Evolutionary conservation across 2,888 invertebrate species (phyloP), one percentile per base, ranked within the genome.

Genomic region (Synergus japonicus): DNA sequence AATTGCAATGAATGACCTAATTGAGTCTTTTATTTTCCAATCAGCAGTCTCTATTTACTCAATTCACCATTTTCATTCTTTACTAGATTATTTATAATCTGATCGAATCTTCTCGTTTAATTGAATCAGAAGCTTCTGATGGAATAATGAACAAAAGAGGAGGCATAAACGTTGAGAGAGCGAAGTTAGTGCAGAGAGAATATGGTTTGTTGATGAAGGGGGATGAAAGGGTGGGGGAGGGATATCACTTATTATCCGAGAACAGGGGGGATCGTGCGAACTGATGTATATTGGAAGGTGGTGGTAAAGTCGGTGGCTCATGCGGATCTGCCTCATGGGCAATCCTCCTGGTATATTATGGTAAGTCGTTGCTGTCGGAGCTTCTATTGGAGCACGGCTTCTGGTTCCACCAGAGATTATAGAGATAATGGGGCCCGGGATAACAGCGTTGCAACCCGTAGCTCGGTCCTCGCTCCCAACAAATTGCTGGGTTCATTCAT

Each of bases 401-500:
- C 84, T 81, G 81, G 78, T 82, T 81, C 80, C 82, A 83, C 81
- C 79, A 79, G 84, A 84, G 84, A 86, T 86, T 86, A 85, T 84
- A 82, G 82, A 85, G 87, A 86, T 87, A 86, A 86, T 86, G 83
- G 84, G 80, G 73, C 81, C 60, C 76, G 66, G 79, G 81, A 79
- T 81, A 82, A 64, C 76, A 73, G 78, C 79, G 67, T 58, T 77
- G 81, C 80, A 76, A 76, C 83, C 54, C 69, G 80, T 73, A 65
- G 73, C 69, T 91, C 91, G 88, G 88, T 90, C 90, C 87, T 90
- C 89, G 90, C 91, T 90, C 88, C 88, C 91, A 90, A 90, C 90
- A 91, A 92, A 92, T 92, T 91, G 89, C 90, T 86, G 90, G 91
- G 92, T 92, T 92, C 92, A 91, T 92, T 92, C 92, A 92, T 92